phyloP scores from a whole-genome alignment of 2,888 invertebrate species.

The Tetramorium bicarinatum region DNA sequence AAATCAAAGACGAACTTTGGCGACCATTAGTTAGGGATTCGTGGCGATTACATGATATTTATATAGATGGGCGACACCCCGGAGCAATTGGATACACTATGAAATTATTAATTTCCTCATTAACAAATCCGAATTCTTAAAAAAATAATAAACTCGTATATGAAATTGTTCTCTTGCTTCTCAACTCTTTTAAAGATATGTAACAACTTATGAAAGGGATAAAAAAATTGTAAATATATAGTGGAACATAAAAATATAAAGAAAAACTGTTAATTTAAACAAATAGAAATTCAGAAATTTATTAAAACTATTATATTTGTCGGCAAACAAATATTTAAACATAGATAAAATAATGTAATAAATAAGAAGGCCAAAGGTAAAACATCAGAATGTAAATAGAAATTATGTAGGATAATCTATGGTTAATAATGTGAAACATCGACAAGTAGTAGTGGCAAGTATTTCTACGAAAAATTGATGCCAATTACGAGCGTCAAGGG shows the following conservation, averaged over 20 bases:
- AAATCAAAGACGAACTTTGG: slow-evolving; percentile 54
- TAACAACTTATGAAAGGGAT: neutral
- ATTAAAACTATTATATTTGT: neutral
- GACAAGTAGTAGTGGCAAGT: neutral
- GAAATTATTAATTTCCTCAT: slow-evolving; percentile 13
- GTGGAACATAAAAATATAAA: neutral
- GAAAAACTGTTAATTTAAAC: neutral
- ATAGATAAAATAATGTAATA: neutral
- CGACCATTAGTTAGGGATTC: slow-evolving; percentile 34
- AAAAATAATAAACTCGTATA: neutral
- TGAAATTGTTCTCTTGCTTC: slow-evolving; percentile 2
- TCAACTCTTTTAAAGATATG: neutral
- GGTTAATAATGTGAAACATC: neutral
- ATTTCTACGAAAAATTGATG: slow-evolving; percentile 32
- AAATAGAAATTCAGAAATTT: neutral
- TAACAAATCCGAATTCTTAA: neutral
- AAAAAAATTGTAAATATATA: neutral
- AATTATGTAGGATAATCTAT: neutral
- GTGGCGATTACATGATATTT: slow-evolving; percentile 48
- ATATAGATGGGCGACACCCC: neutral
- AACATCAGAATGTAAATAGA: neutral
- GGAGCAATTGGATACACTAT: neutral
- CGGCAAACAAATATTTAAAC: neutral
- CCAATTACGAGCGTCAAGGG: slow-evolving; percentile 31
- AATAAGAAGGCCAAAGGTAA: neutral